Evolutionary conservation across 53 echinoderm and acorn worm genomes (phyloP), one percentile per base, ranked within the genome.

Genomic region (Antedon mediterranea): DNA sequence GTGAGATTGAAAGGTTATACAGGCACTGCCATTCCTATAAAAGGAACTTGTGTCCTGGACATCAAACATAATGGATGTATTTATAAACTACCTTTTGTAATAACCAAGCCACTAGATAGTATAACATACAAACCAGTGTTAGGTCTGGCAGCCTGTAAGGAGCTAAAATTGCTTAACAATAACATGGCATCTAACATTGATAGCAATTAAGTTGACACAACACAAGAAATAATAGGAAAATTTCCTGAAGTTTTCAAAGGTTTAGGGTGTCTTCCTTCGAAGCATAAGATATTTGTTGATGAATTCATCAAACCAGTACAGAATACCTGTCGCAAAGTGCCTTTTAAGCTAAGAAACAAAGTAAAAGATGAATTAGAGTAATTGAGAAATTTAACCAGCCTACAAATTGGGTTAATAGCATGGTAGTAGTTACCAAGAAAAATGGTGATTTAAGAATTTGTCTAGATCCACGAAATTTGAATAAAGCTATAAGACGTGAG

Each of bases 251-350:
- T 72, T 2, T 72, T 77, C 30, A 43, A 20, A 70, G 83, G 73
- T 18, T 31, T 44, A 72, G 71, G 71, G 26, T 70, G 76, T 73
- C 34, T 83, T 23, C 71, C 72, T 11, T 72, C 34, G 29, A 30
- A 43, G 43, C 30, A 71, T 31, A 71, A 77, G 20, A 78, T 83
- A 28, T 14, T 29, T 32, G 43, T 78, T 32, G 73, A 77, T 34
- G 18, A 32, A 27, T n/a, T 32, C 27, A 32, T 30, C n/a, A 71
- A 14, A 74, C 81, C 81, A 23, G 74, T 81, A 2, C 81, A 81
- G 30, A 34, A 81, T 74, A 81, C 81, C 13, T 80, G 80, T 18
- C 75, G 81, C 3, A 88, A 80, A 81, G 78, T 88, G 18, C 84
- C 84, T 0, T 81, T 84, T 34, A 31, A 73, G 18, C 73, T 88